Evolutionary conservation across 1,140 invertebrate species (phyloP), one percentile per base, ranked within the genome.

Genomic region (Episyrphus balteatus): DNA sequence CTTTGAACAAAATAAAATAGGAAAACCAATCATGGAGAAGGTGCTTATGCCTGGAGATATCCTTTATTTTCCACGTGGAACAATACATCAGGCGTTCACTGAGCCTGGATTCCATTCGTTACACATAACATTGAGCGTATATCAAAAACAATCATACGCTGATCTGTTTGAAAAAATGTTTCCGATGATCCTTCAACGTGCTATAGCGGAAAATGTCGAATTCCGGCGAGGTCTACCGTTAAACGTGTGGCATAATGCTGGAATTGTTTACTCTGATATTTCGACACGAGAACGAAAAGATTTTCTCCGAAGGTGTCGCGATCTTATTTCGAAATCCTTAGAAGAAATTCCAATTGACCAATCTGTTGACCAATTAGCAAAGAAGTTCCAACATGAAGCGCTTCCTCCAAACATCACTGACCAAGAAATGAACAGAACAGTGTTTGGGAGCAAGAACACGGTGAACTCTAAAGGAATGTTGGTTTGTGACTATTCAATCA

Each of bases 81-180:
- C 80, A 30, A 94, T 98, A 51, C 94, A 99, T 72, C 92, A 96
- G 73, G 92, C 81, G 3, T 66, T 78, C 44, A 86, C 90, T 13
- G 70, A 83, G 46, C 78, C 82, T 39, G 72, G 78, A 5, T 65
- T 74, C 33, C 89, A 97, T 71, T 97, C 92, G 13, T 73, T 97
- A 1, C 94, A 98, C 66, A 79, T 97, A 1, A 97, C 93, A 0
- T 68, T 98, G 2, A 96, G 92, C 18, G 81, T 85, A 49, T 95
- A 90, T 63, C 93, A 98, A 63, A 83, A 83, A 57, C 92, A 93
- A 59, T 77, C 84, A 9, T 97, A 87, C 82, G 84, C 79, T 44
- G 89, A 98, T 74, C 77, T 93, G 10, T 68, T 97, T 40, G 81
- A 92, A 66, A 82, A 84, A 69, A 57, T 86, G n/a, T 51, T 96